Evolutionary conservation across 2,113 vertebrate genomes (phyloP).

Genomic region (Notechis scutatus): DNA sequence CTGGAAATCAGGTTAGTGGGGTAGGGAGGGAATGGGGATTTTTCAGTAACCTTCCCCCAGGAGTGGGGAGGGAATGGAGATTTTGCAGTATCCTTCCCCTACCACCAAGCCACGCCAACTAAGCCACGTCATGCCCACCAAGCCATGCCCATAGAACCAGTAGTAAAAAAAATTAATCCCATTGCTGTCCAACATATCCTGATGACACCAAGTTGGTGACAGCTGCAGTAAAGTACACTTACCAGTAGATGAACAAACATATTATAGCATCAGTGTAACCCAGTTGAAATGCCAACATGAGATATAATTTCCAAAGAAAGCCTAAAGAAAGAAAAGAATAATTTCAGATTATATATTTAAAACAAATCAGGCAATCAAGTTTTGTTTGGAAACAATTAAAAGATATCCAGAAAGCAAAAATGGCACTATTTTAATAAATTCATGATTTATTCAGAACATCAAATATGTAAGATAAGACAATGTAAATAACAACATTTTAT

Average conservation of each 20-base stretch:
- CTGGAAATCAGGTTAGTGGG: no score
- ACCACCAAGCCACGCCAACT: no score
- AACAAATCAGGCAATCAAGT: background rate
- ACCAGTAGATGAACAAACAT: conserved; percentile 16
- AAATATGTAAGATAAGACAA: background rate
- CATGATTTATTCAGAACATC: background rate
- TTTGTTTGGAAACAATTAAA: background rate
- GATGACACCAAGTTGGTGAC: background rate
- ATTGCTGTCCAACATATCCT: background rate
- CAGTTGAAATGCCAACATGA: conserved; percentile 11
- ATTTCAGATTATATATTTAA: background rate
- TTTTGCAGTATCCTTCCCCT: no score
- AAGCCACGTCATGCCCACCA: no score
- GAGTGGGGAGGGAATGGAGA: no score
- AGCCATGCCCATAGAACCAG: no score
- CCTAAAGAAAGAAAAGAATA: background rate
- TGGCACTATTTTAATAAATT: background rate
- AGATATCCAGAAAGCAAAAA: background rate
- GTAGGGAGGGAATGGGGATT: no score
- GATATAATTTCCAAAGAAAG: background rate
- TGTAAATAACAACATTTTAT: background rate
- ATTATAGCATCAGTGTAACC: background rate
- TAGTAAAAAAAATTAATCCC: no score
- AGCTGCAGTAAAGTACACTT: background rate
- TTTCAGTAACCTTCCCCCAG: no score